phyloP scores from a whole-genome alignment of 2,797 vertebrate species.

The Nothura maculosa region DNA sequence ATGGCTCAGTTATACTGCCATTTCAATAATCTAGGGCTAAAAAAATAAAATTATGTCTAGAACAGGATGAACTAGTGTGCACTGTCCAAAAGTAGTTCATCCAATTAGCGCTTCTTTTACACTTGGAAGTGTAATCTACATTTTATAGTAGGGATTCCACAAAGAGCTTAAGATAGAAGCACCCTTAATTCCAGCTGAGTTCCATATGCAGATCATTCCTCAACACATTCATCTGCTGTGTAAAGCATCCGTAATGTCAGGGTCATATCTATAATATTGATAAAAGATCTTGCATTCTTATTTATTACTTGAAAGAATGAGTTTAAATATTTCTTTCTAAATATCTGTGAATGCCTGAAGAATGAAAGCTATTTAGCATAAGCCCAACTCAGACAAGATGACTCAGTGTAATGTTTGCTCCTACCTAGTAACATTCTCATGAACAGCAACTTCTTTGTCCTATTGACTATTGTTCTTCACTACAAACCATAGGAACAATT shows the following conservation, averaged over 20 bases:
- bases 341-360: neutral
- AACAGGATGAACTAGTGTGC: rapidly evolving
- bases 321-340: neutral
- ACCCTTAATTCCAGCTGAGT: neutral
- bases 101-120: neutral
- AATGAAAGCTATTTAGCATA: conserved; percentile 22
- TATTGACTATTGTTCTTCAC: neutral
- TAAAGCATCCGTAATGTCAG: neutral
- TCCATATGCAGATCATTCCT: neutral
- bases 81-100: neutral
- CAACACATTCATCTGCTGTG: neutral
- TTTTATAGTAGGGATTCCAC: rapidly evolving
- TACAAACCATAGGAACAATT: neutral
- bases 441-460: neutral
- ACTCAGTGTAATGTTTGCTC: neutral
- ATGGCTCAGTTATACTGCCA: rapidly evolving
- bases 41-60: neutral
- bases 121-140: neutral
- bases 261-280: neutral
- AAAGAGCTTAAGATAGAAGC: neutral
- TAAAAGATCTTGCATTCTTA: neutral
- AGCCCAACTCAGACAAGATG: neutral
- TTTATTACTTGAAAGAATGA: neutral
- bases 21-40: neutral
- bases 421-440: neutral